Percentiles rank a stretch among this genome's conserved stretches.
Evolutionary conservation across 2,797 vertebrate species (phyloP).

Genomic region (Taeniopygia guttata): DNA sequence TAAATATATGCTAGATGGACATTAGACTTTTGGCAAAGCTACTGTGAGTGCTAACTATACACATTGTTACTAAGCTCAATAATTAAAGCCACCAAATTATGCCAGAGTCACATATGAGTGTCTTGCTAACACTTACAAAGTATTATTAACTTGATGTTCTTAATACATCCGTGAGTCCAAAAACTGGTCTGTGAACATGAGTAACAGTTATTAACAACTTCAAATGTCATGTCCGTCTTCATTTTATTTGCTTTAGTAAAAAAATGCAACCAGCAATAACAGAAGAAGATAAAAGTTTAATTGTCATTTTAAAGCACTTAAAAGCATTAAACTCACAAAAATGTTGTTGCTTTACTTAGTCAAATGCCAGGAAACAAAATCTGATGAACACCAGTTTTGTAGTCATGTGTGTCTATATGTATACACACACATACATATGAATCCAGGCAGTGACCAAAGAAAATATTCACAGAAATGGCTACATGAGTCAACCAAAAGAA

Average conservation of each 20-base stretch:
- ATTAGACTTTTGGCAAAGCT: not conserved
- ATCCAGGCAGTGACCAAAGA: not conserved
- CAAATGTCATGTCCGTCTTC: not conserved
- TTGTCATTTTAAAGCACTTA: not conserved
- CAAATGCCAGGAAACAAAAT: not conserved
- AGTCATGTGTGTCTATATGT: not conserved
- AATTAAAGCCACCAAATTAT: not conserved
- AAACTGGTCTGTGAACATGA: not conserved
- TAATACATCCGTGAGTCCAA: not conserved
- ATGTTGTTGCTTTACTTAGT: not conserved
- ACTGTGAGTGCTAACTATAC: accelerated
- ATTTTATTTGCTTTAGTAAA: not conserved
- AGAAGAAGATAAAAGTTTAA: not conserved
- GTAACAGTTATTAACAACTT: not conserved
- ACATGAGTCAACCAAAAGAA: not conserved
- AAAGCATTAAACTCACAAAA: not conserved
- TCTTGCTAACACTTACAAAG: not conserved
- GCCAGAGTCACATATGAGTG: not conserved
- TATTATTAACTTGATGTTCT: not conserved
- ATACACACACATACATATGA: not conserved
- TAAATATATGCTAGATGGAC: not conserved
- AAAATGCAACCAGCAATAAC: not conserved
- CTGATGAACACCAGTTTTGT: not conserved
- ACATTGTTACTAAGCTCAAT: not conserved
- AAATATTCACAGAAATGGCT: not conserved